Base-by-base conservation (phyloP, 1,140 invertebrate species). In the Frieseomelitta varia region DNA sequence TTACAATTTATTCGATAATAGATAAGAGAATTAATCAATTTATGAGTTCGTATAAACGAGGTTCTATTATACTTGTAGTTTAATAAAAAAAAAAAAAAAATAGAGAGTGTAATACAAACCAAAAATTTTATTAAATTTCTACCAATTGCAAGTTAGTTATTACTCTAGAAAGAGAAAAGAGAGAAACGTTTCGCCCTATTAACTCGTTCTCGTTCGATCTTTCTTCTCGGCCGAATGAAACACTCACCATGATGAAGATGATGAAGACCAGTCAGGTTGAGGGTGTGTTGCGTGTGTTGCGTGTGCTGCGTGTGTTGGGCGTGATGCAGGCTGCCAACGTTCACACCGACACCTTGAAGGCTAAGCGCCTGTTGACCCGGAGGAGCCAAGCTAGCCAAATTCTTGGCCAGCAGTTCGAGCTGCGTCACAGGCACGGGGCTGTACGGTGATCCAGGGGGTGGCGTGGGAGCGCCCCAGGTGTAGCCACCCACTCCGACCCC, bases 391-490 rank as follows among this genome's bases (percentile, higher is more conserved):
- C 90, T 94, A 82, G 94, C 93, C 77, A 94, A 86, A 91, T 94
- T 94, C 91, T 96, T 96, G 51, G 95, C 93, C 69, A 96, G 92
- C 75, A 96, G 93, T 87, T 97, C 96, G 78, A 96, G 94, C 92
- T 96, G 96, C 56, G 95, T 94, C 78, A 95, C 94, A 27, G 95
- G 95, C 81, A 96, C 95, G n/a, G 96, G 96, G 75, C 96, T 96
- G 92, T 97, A 97, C 19, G 96, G 96, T n/a, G 96, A 96, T 73
- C 96, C 96, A 8, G 96, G 96, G 39, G 96, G 96, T 81, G 96
- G 96, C 55, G 96, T 96, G 77, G 96, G 96, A 90, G 96, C 96
- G 47, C 96, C 96, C 93, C 96, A 96, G 80, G 96, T 96, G 93
- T 96, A 96, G 55, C 95, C 94, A 90, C 94, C 93, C 86, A 94